Evolutionary conservation across 1,140 invertebrate species (phyloP).

Genomic region (Potamilus streckersoni): DNA sequence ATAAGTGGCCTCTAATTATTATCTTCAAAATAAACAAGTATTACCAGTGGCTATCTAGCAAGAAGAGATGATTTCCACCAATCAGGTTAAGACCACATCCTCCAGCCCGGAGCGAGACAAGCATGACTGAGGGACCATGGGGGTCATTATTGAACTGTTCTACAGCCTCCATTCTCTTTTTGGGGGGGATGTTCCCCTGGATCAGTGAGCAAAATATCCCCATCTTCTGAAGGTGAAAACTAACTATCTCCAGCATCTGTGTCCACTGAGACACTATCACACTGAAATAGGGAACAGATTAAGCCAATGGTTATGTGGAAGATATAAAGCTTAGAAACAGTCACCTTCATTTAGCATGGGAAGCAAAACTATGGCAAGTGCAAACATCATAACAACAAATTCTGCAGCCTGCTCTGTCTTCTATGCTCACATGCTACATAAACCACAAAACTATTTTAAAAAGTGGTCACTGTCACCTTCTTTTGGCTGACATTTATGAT

Average conservation of each 20-base stretch:
- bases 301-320: neutral
- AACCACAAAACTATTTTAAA: too few species aligned
- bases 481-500: too few species aligned
- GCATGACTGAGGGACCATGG: constrained; percentile 72
- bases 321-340: too few species aligned
- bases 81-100: constrained; percentile 92
- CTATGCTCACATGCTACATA: too few species aligned
- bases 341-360: too few species aligned
- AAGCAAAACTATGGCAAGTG: too few species aligned
- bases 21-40: too few species aligned
- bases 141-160: constrained; percentile 78
- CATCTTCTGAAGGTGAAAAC: constrained; percentile 71
- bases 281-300: constrained; percentile 41
- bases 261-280: constrained; percentile 92
- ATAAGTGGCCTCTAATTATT: too few species aligned
- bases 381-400: too few species aligned
- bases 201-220: constrained; percentile 74
- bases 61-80: constrained; percentile 89
- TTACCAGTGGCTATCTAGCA: constrained; percentile 91
- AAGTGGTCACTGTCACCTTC: too few species aligned
- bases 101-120: constrained; percentile 88
- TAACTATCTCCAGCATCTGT: constrained; percentile 78
- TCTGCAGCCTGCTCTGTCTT: too few species aligned
- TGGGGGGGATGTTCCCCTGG: constrained; percentile 71
- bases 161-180: constrained; percentile 69